phyloP scores from a whole-genome alignment of 2,888 invertebrate species.

The Anticlea derivata region DNA sequence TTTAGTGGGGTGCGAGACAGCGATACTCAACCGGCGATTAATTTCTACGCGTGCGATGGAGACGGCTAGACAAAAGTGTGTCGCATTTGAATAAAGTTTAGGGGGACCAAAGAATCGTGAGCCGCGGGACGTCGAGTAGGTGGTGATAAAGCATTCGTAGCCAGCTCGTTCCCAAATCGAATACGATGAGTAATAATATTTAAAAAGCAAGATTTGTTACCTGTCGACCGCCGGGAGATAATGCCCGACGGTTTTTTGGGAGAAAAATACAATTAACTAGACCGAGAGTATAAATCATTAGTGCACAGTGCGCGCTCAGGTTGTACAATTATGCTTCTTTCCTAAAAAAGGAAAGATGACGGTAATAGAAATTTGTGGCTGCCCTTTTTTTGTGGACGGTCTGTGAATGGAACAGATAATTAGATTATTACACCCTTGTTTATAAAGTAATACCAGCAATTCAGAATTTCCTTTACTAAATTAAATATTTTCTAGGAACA shows the following conservation, averaged over 20 bases:
- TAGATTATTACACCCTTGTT: slow-evolving; percentile 52
- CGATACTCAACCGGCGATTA: slow-evolving; percentile 58
- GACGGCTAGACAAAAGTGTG: slow-evolving; percentile 74
- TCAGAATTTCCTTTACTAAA: slow-evolving; percentile 26
- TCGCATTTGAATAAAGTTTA: slow-evolving; percentile 82
- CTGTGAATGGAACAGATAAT: slow-evolving; percentile 58
- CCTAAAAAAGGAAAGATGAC: slow-evolving; percentile 62
- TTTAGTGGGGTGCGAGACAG: slow-evolving; percentile 78
- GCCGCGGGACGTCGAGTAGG: slow-evolving; percentile 82
- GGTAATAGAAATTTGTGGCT: slow-evolving; percentile 62
- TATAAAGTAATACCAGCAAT: slow-evolving; percentile 27
- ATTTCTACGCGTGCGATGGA: slow-evolving; percentile 61
- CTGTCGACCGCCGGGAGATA: slow-evolving; percentile 79
- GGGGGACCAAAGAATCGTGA: slow-evolving; percentile 78
- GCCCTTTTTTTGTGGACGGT: slow-evolving; percentile 42
- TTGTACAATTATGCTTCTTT: slow-evolving; percentile 73
- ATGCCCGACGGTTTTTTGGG: slow-evolving; percentile 73
- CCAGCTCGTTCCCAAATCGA: slow-evolving; percentile 80
- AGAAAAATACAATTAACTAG: slow-evolving; percentile 82
- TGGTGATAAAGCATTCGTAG: slow-evolving; percentile 84
- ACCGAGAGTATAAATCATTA: slow-evolving; percentile 72
- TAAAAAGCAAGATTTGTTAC: slow-evolving; percentile 83
- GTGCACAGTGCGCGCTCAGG: slow-evolving; percentile 65
- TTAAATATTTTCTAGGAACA: slow-evolving; percentile 1
- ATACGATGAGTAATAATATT: slow-evolving; percentile 84